Base-by-base conservation (phyloP, 2,888 invertebrate species). In the Apoderus coryli region DNA sequence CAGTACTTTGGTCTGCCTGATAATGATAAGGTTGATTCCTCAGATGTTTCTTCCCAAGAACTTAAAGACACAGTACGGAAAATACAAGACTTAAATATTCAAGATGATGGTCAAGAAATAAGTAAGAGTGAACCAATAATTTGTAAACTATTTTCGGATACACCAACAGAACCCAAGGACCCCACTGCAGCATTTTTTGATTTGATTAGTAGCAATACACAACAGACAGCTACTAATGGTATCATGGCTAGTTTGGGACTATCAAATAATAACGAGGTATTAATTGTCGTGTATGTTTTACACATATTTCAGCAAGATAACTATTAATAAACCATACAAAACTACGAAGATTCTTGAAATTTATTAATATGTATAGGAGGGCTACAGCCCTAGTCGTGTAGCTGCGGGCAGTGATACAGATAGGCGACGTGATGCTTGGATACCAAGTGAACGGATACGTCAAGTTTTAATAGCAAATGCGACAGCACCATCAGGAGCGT, bases 381-480 rank as follows among this genome's bases (percentile, higher is more conserved):
- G 48, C 10, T 57, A 50, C 40, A 44, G 45, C 39, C n/a, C n/a
- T n/a, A n/a, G n/a, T n/a, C 44, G 56, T 38, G 47, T 57, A 6
- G 51, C 53, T 14, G 42, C 52, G 3, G 67, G 68, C 22, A 63
- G 63, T 35, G 70, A 69, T 46, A 63, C 63, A 2, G 69, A 70
- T 32, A 59, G 71, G 43, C 52, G 71, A 33, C 54, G 77, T 43
- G 77, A 80, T 58, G 73, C 76, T 0, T 89, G 88, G 88, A 75
- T 88, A 44, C 81, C 85, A 2, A 76, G 71, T 34, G 78, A 80
- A 40, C 67, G 69, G 44, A 81, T 85, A 1, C 65, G 72, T 38
- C 75, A 74, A 46, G 70, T 72, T 27, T 59, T 80, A 1, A 63
- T 74, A 27, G 54, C 64, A 10, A 60, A 67, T 41, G 65, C 68